These are phyloP conservation scores for Lysandra bellargus DNA, from an alignment of 2,888 invertebrate genomes.

Conservation along the genomic window DNA sequence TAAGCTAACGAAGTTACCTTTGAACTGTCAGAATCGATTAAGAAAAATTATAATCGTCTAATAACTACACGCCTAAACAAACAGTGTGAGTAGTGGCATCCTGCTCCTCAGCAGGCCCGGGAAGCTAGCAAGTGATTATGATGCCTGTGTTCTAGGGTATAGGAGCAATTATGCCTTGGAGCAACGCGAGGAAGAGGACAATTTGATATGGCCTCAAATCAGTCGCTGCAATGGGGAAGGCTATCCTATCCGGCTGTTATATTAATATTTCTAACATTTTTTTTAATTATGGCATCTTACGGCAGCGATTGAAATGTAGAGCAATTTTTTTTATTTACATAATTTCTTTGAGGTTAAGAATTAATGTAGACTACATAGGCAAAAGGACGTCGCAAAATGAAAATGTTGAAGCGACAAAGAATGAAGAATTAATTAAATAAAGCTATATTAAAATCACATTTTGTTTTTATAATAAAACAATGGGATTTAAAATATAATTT, in stretches of 20 bases:
- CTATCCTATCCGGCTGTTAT: constrained; percentile 63
- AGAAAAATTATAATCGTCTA: constrained; percentile 5
- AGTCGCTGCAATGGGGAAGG: constrained; percentile 67
- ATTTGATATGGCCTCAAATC: constrained; percentile 78
- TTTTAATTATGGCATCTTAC: background rate
- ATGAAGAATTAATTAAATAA: background rate
- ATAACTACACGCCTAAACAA: background rate
- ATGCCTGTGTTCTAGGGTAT: constrained; percentile 58
- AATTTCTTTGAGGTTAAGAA: background rate
- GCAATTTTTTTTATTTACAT: background rate
- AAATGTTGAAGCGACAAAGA: background rate
- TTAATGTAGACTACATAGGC: background rate
- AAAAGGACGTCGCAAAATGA: background rate
- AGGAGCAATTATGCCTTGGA: constrained; percentile 61
- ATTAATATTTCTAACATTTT: constrained; percentile 14
- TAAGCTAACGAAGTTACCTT: background rate
- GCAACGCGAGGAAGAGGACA: constrained; percentile 69
- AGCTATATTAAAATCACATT: background rate
- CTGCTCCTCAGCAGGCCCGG: constrained; percentile 47
- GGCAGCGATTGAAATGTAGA: background rate
- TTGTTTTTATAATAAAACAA: background rate
- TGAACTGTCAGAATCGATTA: background rate
- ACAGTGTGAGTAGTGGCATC: constrained; percentile 39
- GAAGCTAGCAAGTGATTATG: constrained; percentile 53
- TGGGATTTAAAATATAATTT: background rate